These are phyloP conservation scores for Aricia artaxerxes DNA, from an alignment of 2,888 invertebrate genomes.

Conservation along the genomic window DNA sequence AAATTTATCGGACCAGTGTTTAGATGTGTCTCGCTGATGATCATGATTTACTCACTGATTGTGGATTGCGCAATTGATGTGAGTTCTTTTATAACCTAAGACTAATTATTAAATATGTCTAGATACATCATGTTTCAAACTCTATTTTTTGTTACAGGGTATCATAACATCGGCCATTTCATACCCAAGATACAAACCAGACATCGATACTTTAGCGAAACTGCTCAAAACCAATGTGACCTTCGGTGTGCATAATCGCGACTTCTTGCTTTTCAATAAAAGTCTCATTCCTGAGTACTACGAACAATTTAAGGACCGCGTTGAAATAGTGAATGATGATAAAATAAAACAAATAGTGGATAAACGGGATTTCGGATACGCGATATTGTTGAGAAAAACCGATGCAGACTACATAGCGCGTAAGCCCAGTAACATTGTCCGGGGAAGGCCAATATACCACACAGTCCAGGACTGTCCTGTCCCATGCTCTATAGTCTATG, in stretches of 20 bases:
- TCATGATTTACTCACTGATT: slow-evolving; percentile 66
- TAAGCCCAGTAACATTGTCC: slow-evolving; percentile 54
- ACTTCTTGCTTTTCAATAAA: slow-evolving; percentile 58
- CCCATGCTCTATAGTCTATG: slow-evolving; percentile 79
- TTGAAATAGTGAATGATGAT: slow-evolving; percentile 61
- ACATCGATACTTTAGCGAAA: slow-evolving; percentile 55
- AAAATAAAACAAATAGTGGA: slow-evolving; percentile 62
- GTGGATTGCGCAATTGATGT: slow-evolving; percentile 72
- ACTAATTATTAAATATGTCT: too few species aligned
- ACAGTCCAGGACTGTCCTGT: slow-evolving; percentile 75
- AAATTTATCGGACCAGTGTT: slow-evolving; percentile 63
- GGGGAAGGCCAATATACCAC: slow-evolving; percentile 73
- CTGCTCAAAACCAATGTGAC: slow-evolving; percentile 58
- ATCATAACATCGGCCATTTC: slow-evolving; percentile 69
- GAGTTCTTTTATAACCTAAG: slow-evolving; percentile 47
- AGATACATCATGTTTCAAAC: not conserved
- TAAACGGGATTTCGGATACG: slow-evolving; percentile 66
- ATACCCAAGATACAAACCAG: slow-evolving; percentile 60
- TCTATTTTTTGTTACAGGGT: slow-evolving; percentile 55
- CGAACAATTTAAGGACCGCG: slow-evolving; percentile 53
- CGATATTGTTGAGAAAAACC: slow-evolving; percentile 72
- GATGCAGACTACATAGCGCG: slow-evolving; percentile 59
- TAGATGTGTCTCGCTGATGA: slow-evolving; percentile 56
- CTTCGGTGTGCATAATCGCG: slow-evolving; percentile 62
- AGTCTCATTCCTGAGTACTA: slow-evolving; percentile 51